Conservation (phyloP, 1,140 invertebrate species). For the Bombus vancouverensis region DNA sequence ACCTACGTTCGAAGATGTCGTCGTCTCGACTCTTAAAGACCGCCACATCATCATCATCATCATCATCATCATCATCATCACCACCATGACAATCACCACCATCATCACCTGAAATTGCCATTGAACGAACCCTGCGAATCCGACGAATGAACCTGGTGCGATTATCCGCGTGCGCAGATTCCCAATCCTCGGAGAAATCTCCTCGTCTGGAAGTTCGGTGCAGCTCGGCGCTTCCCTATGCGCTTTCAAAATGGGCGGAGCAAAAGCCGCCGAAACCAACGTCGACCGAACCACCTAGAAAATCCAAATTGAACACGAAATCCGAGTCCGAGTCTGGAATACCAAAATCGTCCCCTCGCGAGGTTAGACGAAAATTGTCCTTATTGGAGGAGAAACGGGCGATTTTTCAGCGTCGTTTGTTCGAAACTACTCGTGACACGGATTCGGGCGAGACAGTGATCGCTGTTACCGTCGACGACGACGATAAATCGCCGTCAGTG, state of each 20-base stretch:
- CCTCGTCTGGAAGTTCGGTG: slow-evolving; percentile 29
- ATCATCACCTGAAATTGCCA: background rate
- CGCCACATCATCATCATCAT: background rate
- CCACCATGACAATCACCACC: background rate
- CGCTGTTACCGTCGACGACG: slow-evolving; percentile 59
- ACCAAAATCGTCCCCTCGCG: slow-evolving; percentile 66
- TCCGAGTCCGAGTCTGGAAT: slow-evolving; percentile 69
- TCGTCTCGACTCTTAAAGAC: background rate
- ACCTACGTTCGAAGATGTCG: slow-evolving; percentile 8
- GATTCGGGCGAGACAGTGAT: slow-evolving; percentile 71
- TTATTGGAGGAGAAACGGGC: slow-evolving; percentile 73
- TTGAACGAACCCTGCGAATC: background rate
- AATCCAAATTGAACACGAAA: slow-evolving; percentile 57
- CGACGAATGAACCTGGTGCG: background rate
- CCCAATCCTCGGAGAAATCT: slow-evolving; percentile 7
- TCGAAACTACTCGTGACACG: slow-evolving; percentile 65
- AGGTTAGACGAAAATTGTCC: slow-evolving; percentile 70
- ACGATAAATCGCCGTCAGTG: background rate
- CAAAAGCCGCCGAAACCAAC: background rate
- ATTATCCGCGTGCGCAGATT: slow-evolving; percentile 22
- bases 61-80: background rate
- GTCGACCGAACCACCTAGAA: slow-evolving; percentile 25
- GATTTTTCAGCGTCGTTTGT: slow-evolving; percentile 74
- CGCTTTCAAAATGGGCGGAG: slow-evolving; percentile 74
- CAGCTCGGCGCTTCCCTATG: slow-evolving; percentile 70